A percentile compares a stretch with the other conserved stretches of the same genome.
Conservation (phyloP, 1,140 invertebrate species). For the Conopomorpha cramerella region DNA sequence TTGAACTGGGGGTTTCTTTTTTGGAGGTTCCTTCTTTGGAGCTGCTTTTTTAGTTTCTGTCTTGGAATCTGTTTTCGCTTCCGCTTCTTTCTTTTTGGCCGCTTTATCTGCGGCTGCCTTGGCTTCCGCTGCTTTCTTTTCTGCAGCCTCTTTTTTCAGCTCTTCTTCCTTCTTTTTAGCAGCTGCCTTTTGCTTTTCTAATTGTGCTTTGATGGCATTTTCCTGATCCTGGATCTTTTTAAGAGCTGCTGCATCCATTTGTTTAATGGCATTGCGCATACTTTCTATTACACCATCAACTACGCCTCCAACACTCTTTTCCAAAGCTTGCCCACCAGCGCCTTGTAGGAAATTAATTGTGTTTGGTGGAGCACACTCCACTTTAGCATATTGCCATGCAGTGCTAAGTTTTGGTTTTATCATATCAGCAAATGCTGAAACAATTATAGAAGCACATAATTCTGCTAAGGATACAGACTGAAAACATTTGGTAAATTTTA, state of each 20-base stretch:
- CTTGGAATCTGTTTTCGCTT: constrained; percentile 10
- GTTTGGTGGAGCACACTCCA: constrained; percentile 33
- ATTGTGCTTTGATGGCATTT: constrained; percentile 18
- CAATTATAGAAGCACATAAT: too few species aligned
- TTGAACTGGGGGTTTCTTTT: neutral
- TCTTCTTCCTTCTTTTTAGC: constrained; percentile 8
- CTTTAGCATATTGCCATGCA: constrained; percentile 39
- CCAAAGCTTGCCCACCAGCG: constrained; percentile 20
- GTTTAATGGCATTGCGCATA: constrained; percentile 18
- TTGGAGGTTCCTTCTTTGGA: constrained; percentile 7
- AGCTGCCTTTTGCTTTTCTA: constrained; percentile 19
- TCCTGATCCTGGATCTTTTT: constrained; percentile 17
- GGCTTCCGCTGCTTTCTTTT: neutral
- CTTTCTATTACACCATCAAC: constrained; percentile 16
- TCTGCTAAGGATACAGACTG: too few species aligned
- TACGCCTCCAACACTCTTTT: constrained; percentile 14
- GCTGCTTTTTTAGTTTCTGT: constrained; percentile 11
- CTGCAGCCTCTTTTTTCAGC: neutral
- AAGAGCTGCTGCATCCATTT: constrained; percentile 20
- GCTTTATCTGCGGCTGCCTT: neutral
- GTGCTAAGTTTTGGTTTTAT: constrained; percentile 15
- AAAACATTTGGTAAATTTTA: too few species aligned
- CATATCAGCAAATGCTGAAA: too few species aligned
- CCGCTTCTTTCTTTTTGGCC: constrained; percentile 9
- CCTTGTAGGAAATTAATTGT: constrained; percentile 25